Evolutionary conservation across 2,113 vertebrate species (phyloP).

Genomic region (Eolophus roseicapilla): DNA sequence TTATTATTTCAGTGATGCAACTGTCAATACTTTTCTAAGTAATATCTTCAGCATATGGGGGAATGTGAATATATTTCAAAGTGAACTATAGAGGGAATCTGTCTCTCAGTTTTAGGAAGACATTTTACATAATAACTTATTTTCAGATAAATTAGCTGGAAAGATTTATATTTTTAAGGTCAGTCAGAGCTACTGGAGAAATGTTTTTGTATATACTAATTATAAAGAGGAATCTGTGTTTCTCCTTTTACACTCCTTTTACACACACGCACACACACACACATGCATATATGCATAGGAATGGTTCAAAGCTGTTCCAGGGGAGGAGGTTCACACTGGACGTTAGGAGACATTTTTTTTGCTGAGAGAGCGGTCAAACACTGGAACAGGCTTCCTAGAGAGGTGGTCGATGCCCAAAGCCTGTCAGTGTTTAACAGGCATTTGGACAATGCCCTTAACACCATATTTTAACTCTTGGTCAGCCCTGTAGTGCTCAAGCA

Average conservation of each 20-base stretch:
- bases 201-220: neutral
- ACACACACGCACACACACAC: neutral
- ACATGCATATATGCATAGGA: accelerated
- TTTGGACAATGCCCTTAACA: neutral
- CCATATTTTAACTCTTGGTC: neutral
- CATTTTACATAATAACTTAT: neutral
- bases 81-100: neutral
- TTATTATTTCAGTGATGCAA: neutral
- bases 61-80: neutral
- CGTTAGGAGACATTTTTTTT: neutral
- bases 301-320: neutral
- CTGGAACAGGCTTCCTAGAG: neutral
- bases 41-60: neutral
- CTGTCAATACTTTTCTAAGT: neutral
- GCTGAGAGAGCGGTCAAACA: neutral
- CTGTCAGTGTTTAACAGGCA: neutral
- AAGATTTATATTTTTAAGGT: neutral
- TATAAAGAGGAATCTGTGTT: neutral
- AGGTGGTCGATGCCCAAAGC: neutral
- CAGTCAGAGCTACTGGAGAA: neutral
- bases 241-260: neutral
- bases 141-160: neutral
- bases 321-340: neutral
- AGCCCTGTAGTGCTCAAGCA: neutral
- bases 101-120: neutral